Conservation (phyloP, 2,113 vertebrate genomes). For the Halichoeres trimaculatus region DNA sequence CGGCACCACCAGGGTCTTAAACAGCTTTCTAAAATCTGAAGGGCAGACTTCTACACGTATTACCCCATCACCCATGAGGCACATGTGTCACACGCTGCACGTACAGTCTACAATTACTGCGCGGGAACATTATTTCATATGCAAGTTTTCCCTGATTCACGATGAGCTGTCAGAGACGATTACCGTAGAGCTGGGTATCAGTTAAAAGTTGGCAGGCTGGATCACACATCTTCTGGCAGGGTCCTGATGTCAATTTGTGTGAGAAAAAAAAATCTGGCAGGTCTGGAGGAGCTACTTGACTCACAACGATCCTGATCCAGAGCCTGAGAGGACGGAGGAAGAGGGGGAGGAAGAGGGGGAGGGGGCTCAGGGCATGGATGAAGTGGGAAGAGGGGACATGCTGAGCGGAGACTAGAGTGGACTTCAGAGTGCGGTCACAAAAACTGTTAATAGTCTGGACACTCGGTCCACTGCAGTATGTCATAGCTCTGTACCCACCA, state of each 20-base stretch:
- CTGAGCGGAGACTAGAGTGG: conserved; percentile 37
- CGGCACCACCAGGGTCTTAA: conserved; percentile 16
- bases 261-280: conserved; percentile 39
- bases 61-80: conserved; percentile 25
- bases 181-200: conserved; percentile 23
- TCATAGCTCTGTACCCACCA: conserved; percentile 51
- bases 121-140: conserved; percentile 14
- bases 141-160: conserved; percentile 33
- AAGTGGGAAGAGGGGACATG: conserved; percentile 29
- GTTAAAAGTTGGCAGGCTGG: conserved; percentile 51
- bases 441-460: conserved; percentile 50
- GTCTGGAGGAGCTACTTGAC: conserved; percentile 56
- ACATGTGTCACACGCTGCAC: conserved; percentile 36
- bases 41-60: conserved; percentile 15
- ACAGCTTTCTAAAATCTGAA: conserved; percentile 25
- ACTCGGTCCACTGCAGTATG: conserved; percentile 43
- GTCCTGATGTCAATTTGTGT: conserved; percentile 58
- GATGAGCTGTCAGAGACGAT: conserved; percentile 56
- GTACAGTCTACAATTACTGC: conserved; percentile 41
- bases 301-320: conserved; percentile 42
- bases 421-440: conserved; percentile 49
- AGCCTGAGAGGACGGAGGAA: conserved; percentile 46
- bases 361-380: conserved; percentile 27
- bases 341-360: conserved; percentile 47
- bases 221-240: conserved; percentile 27